phyloP scores from a whole-genome alignment of 2,888 invertebrate species.

The Eudasyphora cyanicolor region DNA sequence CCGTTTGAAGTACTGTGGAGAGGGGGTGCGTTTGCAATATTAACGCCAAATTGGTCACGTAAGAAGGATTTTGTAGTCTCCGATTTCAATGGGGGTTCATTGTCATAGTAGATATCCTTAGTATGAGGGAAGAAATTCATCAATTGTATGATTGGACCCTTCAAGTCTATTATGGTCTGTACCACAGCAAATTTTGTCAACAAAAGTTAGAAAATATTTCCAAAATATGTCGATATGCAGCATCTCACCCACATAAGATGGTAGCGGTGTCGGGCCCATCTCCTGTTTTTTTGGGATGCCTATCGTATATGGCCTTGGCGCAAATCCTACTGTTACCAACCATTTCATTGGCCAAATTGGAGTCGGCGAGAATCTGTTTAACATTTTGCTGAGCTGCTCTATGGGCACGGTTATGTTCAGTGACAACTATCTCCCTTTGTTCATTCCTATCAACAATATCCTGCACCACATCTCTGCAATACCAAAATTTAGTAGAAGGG shows the following conservation, averaged over 20 bases:
- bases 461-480: slow-evolving; percentile 13
- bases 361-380: slow-evolving; percentile 9
- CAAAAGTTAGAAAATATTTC: background rate
- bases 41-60: too few relatives aligned
- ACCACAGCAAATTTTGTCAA: slow-evolving; percentile 9
- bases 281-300: background rate
- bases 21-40: too few relatives aligned
- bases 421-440: slow-evolving; percentile 6
- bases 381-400: slow-evolving; percentile 36
- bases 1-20: too few relatives aligned
- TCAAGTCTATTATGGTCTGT: slow-evolving; percentile 1
- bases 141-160: background rate
- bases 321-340: background rate
- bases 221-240: background rate
- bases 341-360: slow-evolving; percentile 23
- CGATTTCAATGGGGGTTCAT: too few relatives aligned
- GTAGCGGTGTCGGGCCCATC: background rate
- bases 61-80: too few relatives aligned
- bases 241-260: background rate
- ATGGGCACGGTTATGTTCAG: slow-evolving; percentile 27
- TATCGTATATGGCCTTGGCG: background rate
- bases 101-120: too few relatives aligned
- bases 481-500: slow-evolving; percentile 33
- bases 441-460: slow-evolving; percentile 37
- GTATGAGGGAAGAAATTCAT: slow-evolving; percentile 13